Base-by-base conservation (phyloP, 2,113 vertebrate species). In the Bubo bubo region DNA sequence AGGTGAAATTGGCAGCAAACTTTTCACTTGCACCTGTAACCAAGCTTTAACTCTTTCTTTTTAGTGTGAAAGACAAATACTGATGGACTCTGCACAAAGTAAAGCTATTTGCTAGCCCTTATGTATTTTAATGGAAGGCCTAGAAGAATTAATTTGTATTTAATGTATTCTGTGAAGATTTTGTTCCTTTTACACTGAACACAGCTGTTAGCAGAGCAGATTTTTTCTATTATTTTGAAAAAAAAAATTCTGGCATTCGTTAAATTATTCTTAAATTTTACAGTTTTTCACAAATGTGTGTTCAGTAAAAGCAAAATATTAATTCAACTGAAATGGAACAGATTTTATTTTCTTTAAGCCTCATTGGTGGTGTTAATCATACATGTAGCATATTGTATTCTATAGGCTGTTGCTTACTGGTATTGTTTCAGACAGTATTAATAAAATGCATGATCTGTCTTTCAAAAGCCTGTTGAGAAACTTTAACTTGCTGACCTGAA, bases 1-100 rank as follows among this genome's bases (percentile, higher is more conserved):
- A 98, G 98, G 98, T 99, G 64, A 99, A 98, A 97, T 98, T 99
- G 87, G 99, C 99, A 74, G 99, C 99, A 86, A 99, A 99, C 94
- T 99, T 99, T 75, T 99, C 99, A n/a, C 98, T 99, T 95, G 98
- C 98, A 14, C 98, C 98, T 86, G 94, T 98, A 97, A 98, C 98
- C 75, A 98, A 98, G 96, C 98, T 99, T 95, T 99, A 98, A 98
- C 87, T 89, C 55, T 92, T 77, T 52, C 47, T 90, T 92, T 93
- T 86, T 86, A 91, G 79, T 85, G 77, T 96, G 97, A 93, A 96
- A 93, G 94, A 87, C 77, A 89, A 89, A 73, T 62, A 67, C 88
- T 79, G 90, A 93, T 96, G 96, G 95, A 98, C 85, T 96, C 96
- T 97, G 85, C 97, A 98, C 97, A 97, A 96, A 98, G 88, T 87